These are phyloP conservation scores for Petrocephalus sullivani DNA, from an alignment of 2,797 vertebrate species.

Conservation along the genomic window DNA sequence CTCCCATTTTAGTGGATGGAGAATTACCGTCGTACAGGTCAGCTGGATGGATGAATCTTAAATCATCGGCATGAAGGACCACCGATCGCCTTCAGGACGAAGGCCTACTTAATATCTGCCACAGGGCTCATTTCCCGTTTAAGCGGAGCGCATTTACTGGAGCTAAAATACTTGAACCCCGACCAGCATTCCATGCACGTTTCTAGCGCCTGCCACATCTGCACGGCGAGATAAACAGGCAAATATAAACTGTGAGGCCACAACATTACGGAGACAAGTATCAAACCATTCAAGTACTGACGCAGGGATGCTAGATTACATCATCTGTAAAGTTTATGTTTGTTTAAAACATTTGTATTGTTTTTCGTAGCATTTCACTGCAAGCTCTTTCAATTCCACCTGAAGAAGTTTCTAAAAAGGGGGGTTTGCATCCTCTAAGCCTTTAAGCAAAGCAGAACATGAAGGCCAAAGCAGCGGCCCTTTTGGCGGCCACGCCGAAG, in stretches of 20 bases:
- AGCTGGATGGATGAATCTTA: neutral
- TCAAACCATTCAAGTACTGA: neutral
- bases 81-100: neutral
- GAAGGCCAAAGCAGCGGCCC: neutral
- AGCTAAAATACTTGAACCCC: neutral
- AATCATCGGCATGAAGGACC: neutral
- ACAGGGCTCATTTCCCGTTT: neutral
- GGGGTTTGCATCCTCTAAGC: neutral
- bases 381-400: neutral
- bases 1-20: neutral
- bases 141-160: neutral
- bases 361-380: neutral
- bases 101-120: neutral
- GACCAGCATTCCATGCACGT: neutral
- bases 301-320: neutral
- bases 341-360: neutral
- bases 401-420: neutral
- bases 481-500: neutral
- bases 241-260: neutral
- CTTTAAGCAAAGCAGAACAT: neutral
- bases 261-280: neutral
- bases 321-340: neutral
- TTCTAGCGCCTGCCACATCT: neutral
- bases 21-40: neutral
- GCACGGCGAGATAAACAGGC: slow-evolving; percentile 1